Base-by-base conservation (phyloP, 2,888 invertebrate species). In the Pachymerium ferrugineum region DNA sequence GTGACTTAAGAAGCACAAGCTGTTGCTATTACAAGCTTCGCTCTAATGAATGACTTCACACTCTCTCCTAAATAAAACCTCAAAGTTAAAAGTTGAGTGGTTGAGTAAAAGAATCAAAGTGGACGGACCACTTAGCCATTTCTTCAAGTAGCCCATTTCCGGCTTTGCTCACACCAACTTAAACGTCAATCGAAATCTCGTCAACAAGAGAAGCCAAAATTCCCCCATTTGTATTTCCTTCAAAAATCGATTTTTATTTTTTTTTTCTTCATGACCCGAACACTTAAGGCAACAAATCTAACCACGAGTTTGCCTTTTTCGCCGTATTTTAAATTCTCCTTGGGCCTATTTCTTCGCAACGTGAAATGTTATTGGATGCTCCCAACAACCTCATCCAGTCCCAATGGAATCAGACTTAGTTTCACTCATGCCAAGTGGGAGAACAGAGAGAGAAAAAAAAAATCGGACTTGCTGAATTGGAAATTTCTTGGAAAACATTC, bases 21-120 rank as follows among this genome's bases (percentile, higher is more conserved):
- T 62, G 62, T 28, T 62, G 62, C 62, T 62, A n/a, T n/a, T n/a
- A n/a, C n/a, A 22, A 22, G 14, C 62, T 22, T 22, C 28, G 62
- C 62, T 10, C 62, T 62, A 62, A 62, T 62, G 62, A 62, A 62
- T 62, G 54, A 19, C 54, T 54, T 54, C 22, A 54, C 19, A 54
- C n/a, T n/a, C n/a, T 54, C n/a, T 25, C 62, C 28, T 25, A 62
- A 62, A 62, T 28, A 62, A 38, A 28, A 62, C 62, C 6, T n/a
- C n/a, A n/a, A n/a, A n/a, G n/a, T n/a, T n/a, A n/a, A n/a, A n/a
- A n/a, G n/a, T n/a, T n/a, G n/a, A n/a, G n/a, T n/a, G n/a, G n/a
- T n/a, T n/a, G n/a, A n/a, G n/a, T n/a, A n/a, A n/a, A n/a, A n/a
- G n/a, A n/a, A n/a, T n/a, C n/a, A n/a, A n/a, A n/a, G n/a, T n/a